These are phyloP conservation scores for Mallotus villosus DNA, from an alignment of 2,797 vertebrate genomes.

Conservation along the genomic window DNA sequence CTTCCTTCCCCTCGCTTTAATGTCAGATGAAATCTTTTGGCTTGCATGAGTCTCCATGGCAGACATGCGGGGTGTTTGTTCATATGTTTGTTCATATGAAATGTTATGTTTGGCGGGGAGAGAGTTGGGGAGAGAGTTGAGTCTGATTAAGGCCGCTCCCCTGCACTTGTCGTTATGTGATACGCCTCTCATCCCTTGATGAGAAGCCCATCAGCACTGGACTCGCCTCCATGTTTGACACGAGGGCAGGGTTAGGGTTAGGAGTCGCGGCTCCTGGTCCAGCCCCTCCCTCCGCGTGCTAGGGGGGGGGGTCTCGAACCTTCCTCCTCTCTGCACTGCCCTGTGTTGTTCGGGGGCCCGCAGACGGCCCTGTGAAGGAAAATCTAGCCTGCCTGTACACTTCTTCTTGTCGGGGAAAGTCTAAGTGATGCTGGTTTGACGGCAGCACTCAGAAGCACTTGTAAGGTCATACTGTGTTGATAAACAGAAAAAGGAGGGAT, in stretches of 20 bases:
- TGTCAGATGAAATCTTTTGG: conserved; percentile 65
- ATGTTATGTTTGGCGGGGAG: conserved; percentile 57
- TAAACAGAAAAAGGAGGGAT: background rate
- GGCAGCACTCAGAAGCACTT: background rate
- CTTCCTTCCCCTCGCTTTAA: conserved; percentile 74
- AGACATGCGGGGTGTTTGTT: conserved; percentile 55
- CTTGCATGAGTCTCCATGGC: conserved; percentile 44
- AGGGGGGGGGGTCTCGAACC: background rate
- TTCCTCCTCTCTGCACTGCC: background rate
- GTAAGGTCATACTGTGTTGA: background rate
- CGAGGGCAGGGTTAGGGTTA: conserved; percentile 68
- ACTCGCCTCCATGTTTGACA: conserved; percentile 66
- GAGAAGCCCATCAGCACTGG: conserved; percentile 46
- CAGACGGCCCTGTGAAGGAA: too few relatives aligned
- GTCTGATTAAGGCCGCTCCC: conserved; percentile 68
- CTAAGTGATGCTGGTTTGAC: background rate
- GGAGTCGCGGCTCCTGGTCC: conserved; percentile 61
- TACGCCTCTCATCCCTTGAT: conserved; percentile 65
- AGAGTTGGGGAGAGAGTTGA: too few relatives aligned
- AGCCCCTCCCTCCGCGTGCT: background rate
- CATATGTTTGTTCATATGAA: conserved; percentile 69
- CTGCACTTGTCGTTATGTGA: conserved; percentile 62
- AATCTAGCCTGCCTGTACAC: too few relatives aligned
- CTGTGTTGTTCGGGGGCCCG: background rate
- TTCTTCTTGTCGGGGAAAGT: too few relatives aligned